Percentiles rank a stretch among this genome's conserved stretches.
Evolutionary conservation across 2,113 vertebrate genomes (phyloP).

Genomic region (Haliaeetus leucogaster): DNA sequence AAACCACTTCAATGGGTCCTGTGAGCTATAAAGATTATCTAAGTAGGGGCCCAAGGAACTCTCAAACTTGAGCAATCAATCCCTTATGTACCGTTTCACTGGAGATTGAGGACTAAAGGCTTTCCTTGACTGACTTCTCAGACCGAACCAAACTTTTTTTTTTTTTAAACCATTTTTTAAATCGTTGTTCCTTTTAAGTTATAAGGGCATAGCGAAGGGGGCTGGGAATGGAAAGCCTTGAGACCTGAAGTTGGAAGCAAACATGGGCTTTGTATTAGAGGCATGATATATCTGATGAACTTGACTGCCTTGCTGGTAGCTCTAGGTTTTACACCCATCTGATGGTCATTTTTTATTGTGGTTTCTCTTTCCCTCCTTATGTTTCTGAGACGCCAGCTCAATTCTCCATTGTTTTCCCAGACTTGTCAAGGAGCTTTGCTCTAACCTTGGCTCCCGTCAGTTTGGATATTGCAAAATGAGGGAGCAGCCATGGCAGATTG

Average conservation of each 20-base stretch:
- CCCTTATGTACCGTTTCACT: neutral
- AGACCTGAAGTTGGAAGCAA: neutral
- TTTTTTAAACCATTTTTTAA: neutral
- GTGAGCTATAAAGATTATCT: constrained; percentile 5
- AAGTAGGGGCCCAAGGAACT: neutral
- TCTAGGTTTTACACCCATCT: neutral
- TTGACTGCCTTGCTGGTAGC: neutral
- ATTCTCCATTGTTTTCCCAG: neutral
- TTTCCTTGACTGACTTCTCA: neutral
- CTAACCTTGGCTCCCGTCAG: neutral
- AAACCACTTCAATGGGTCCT: constrained; percentile 34
- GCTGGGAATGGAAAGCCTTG: neutral
- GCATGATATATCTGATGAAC: neutral
- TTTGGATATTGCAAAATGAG: neutral
- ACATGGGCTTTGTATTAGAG: rapidly evolving
- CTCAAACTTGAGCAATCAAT: constrained; percentile 8
- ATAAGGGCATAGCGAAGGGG: rapidly evolving
- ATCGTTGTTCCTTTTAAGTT: neutral
- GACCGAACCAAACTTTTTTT: neutral
- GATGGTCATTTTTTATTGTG: rapidly evolving
- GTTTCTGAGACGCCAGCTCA: neutral
- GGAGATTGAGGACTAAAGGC: neutral
- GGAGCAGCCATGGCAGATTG: neutral
- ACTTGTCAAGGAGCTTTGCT: neutral
- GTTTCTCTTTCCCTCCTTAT: neutral